Evolutionary conservation across 2,113 vertebrate species (phyloP).

Genomic region (Channa maculata): DNA sequence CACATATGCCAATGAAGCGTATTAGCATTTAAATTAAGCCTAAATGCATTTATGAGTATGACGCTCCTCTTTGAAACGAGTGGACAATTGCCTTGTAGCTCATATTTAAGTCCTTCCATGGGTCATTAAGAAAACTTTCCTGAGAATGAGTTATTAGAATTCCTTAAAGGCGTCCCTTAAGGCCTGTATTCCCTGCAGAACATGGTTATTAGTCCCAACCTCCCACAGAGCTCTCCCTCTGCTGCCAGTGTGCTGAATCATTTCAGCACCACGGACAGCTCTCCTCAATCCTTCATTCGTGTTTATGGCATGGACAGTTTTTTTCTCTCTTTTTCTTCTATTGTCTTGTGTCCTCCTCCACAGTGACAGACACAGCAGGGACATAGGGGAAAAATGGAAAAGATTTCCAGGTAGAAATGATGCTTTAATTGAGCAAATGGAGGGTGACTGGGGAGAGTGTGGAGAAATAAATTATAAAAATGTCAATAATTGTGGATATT

Average conservation of each 20-base stretch:
- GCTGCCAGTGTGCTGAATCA: constrained; percentile 22
- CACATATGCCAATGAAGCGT: constrained; percentile 52
- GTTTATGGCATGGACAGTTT: constrained; percentile 11
- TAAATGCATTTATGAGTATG: constrained; percentile 54
- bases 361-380: constrained; percentile 5
- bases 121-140: constrained; percentile 62
- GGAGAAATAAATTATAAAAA: not conserved
- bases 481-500: constrained; percentile 3
- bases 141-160: constrained; percentile 62
- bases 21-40: constrained; percentile 77
- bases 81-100: constrained; percentile 59
- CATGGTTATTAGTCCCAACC: constrained; percentile 48
- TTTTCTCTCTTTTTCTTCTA: constrained; percentile 8
- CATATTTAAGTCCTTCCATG: constrained; percentile 37
- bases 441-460: not conserved
- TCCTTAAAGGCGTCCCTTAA: constrained; percentile 63
- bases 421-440: not conserved
- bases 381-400: constrained; percentile 6
- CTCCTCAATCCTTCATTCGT: constrained; percentile 18
- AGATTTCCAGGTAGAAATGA: not conserved
- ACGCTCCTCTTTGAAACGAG: constrained; percentile 44
- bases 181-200: constrained; percentile 61
- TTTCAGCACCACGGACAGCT: constrained; percentile 75
- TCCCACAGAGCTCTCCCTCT: constrained; percentile 48
- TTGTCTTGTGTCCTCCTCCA: constrained; percentile 11